Conservation (phyloP, 1,140 invertebrate genomes). For the Drosophila prosaltans region DNA sequence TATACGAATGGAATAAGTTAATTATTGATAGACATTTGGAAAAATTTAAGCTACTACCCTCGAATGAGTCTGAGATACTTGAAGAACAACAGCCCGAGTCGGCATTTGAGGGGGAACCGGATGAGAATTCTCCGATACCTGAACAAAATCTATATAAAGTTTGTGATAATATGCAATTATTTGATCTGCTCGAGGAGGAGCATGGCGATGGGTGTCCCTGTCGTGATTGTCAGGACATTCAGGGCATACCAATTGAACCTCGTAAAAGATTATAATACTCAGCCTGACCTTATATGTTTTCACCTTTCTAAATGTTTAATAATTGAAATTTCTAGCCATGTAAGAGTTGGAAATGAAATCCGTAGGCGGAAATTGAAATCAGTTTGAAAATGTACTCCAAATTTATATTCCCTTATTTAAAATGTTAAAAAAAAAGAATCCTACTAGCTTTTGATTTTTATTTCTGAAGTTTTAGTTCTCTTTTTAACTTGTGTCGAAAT, state of each 20-base stretch:
- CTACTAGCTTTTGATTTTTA: not conserved
- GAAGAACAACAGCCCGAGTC: not conserved
- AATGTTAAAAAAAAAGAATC: not conserved
- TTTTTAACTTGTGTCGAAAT: not conserved
- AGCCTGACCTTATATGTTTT: not conserved
- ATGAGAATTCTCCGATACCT: not conserved
- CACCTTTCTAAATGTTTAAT: conserved; percentile 10
- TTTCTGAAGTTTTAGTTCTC: conserved; percentile 1
- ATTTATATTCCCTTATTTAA: not conserved
- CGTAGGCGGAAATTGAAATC: not conserved
- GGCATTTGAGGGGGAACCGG: not conserved
- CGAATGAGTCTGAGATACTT: not conserved
- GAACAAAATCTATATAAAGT: conserved; percentile 13
- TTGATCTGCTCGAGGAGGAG: conserved; percentile 31
- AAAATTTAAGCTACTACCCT: not conserved
- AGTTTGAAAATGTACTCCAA: not conserved
- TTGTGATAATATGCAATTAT: conserved; percentile 25
- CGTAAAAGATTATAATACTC: not conserved
- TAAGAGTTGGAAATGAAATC: not conserved
- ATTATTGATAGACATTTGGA: conserved; percentile 35
- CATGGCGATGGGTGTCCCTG: conserved; percentile 38
- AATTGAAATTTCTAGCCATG: conserved; percentile 10
- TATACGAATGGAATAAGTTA: conserved; percentile 49
- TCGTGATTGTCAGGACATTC: conserved; percentile 32
- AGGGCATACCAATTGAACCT: conserved; percentile 25